Base-by-base conservation (phyloP, 2,888 invertebrate genomes). In the Emmelina monodactyla region DNA sequence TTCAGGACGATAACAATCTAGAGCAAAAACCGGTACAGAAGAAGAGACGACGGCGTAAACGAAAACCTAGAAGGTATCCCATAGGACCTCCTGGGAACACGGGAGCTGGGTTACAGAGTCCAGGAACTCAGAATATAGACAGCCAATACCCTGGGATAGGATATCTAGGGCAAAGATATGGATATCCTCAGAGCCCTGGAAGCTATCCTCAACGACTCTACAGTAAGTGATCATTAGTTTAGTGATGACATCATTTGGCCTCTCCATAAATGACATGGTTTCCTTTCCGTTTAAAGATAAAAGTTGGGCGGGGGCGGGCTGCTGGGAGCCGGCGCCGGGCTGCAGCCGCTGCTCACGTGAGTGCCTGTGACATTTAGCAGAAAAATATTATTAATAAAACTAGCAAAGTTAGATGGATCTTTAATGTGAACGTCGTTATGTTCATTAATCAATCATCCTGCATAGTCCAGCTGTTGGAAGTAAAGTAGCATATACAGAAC, bases 281-380 rank as follows among this genome's bases (percentile, higher is more conserved):
- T 19, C 19, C 9, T 6, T 19, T 19, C 19, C 9, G 19, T 6
- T 6, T 19, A 19, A 19, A 9, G 85, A 50, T 71, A 76, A 33
- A 45, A 53, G 14, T 42, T 61, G 2, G 56, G 44, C 1, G 48
- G 59, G 1, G 47, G 53, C 0, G 43, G 53, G 39, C 44, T 78
- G 42, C 40, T 63, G 44, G 76, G 70, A 49, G 73, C 68, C 2
- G 54, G 70, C 22, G 48, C 81, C 25, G 75, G 80, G 31, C 50
- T 84, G 44, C 81, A 81, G 33, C 82, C 86, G 1, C 58, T 89
- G 37, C 50, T 86, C 28, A 78, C 83, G 88, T 88, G 62, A 79
- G 84, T 69, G 37, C 29, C n/a, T n/a, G n/a, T n/a, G n/a, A n/a
- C n/a, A n/a, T n/a, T n/a, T n/a, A n/a, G n/a, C n/a, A n/a, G n/a